phyloP scores from a whole-genome alignment of 2,797 vertebrate genomes.

The Fratercula arctica region DNA sequence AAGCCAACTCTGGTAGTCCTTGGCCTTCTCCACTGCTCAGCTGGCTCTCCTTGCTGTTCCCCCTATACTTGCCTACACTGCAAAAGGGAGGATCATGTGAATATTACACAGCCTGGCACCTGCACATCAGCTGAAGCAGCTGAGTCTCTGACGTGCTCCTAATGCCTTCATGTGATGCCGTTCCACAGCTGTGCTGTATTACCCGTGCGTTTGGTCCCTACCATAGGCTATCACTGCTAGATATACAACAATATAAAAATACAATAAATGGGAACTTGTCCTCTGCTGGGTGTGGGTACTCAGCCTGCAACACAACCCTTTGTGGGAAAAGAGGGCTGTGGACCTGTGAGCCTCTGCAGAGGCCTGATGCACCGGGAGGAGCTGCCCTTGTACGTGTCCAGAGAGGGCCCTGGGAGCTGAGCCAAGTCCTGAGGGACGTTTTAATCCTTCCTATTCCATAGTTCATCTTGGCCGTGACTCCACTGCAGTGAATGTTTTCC shows the following conservation, averaged over 20 bases:
- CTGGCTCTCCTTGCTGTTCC: neutral
- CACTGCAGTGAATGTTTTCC: neutral
- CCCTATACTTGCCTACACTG: neutral
- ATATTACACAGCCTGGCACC: constrained; percentile 18
- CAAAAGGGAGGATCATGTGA: constrained; percentile 1
- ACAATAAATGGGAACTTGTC: neutral
- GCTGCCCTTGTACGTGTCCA: constrained; percentile 12
- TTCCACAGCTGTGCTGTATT: neutral
- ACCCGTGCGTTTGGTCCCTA: neutral
- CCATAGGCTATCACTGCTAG: neutral
- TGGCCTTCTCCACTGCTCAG: neutral
- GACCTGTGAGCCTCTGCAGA: neutral
- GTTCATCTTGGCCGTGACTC: neutral
- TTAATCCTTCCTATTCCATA: neutral
- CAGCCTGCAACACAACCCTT: neutral
- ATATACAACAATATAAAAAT: neutral
- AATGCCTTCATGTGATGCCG: neutral
- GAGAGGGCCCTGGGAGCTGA: neutral
- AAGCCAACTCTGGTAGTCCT: neutral
- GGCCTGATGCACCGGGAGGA: neutral
- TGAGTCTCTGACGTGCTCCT: neutral
- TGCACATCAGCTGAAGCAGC: constrained; percentile 47
- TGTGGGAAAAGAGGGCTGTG: neutral
- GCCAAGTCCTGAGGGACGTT: neutral
- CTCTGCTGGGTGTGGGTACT: neutral